Conservation (phyloP, 2,113 vertebrate species). For the Dipodomys spectabilis region DNA sequence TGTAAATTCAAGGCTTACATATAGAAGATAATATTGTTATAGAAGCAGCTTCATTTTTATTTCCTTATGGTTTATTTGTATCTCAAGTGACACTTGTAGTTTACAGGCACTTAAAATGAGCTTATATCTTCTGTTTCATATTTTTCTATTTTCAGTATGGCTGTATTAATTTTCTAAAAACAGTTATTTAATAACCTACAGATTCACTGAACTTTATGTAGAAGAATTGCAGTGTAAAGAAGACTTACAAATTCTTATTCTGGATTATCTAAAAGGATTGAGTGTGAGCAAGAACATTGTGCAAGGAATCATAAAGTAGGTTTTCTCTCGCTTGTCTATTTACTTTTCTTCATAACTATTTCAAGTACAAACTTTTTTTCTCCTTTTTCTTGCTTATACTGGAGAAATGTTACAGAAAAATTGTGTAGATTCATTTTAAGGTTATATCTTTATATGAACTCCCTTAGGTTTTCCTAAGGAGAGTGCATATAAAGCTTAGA, state of each 20-base stretch:
- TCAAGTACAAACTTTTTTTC: neutral
- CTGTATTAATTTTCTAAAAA: slow-evolving; percentile 1
- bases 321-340: neutral
- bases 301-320: slow-evolving; percentile 95
- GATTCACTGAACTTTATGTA: slow-evolving; percentile 97
- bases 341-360: neutral
- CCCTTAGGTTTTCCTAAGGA: slow-evolving; percentile 22
- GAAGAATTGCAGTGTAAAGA: slow-evolving; percentile 95
- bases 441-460: slow-evolving; percentile 6
- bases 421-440: slow-evolving; percentile 36
- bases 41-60: neutral
- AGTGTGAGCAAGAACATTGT: slow-evolving; percentile 90
- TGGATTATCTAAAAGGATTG: slow-evolving; percentile 94
- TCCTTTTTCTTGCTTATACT: slow-evolving; percentile 23
- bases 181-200: slow-evolving; percentile 71
- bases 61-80: neutral
- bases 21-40: neutral
- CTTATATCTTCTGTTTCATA: neutral
- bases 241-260: slow-evolving; percentile 93
- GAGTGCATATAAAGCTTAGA: neutral
- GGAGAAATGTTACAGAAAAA: neutral
- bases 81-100: neutral
- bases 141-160: neutral
- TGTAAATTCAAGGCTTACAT: neutral
- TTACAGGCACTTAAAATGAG: slow-evolving; percentile 22